Evolutionary conservation across 2,888 invertebrate genomes (phyloP).

Genomic region (Drosophila falleni): DNA sequence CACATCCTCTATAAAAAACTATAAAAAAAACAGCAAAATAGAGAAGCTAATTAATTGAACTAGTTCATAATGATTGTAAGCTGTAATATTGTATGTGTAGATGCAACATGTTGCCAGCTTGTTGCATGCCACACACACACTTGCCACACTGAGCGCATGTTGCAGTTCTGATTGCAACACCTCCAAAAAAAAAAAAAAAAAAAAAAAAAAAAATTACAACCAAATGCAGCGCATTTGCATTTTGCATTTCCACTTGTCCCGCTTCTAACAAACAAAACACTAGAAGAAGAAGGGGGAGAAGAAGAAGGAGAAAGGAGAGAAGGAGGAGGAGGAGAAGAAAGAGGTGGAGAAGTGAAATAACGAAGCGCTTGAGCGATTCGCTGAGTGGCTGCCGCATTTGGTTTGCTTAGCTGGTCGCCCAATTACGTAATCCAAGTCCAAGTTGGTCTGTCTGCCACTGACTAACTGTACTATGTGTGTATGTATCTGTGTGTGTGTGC

Average conservation of each 20-base stretch:
- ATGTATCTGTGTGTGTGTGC: conserved; percentile 12
- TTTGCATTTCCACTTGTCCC: conserved; percentile 43
- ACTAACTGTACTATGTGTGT: conserved; percentile 58
- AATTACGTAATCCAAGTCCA: conserved; percentile 76
- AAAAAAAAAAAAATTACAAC: conserved; percentile 6
- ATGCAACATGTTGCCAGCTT: conserved; percentile 16
- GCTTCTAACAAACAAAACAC: conserved; percentile 39
- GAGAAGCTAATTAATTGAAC: conserved; percentile 36
- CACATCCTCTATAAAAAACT: conserved; percentile 5
- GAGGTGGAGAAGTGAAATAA: conserved; percentile 17
- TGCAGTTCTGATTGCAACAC: conserved; percentile 59
- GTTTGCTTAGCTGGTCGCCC: conserved; percentile 62
- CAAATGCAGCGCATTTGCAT: conserved; percentile 33
- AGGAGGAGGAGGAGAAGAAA: neutral
- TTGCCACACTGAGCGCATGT: conserved; percentile 17
- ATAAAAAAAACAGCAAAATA: neutral
- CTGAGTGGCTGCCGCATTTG: conserved; percentile 62
- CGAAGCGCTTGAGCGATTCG: conserved; percentile 72
- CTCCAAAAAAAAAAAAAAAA: conserved; percentile 4
- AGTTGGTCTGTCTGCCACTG: conserved; percentile 57
- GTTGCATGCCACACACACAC: conserved; percentile 16
- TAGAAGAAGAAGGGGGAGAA: neutral
- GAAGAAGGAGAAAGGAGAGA: neutral
- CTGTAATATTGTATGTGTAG: neutral
- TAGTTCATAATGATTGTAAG: conserved; percentile 15